Conservation (phyloP, 2,113 vertebrate species). For the Bothrops jararaca region DNA sequence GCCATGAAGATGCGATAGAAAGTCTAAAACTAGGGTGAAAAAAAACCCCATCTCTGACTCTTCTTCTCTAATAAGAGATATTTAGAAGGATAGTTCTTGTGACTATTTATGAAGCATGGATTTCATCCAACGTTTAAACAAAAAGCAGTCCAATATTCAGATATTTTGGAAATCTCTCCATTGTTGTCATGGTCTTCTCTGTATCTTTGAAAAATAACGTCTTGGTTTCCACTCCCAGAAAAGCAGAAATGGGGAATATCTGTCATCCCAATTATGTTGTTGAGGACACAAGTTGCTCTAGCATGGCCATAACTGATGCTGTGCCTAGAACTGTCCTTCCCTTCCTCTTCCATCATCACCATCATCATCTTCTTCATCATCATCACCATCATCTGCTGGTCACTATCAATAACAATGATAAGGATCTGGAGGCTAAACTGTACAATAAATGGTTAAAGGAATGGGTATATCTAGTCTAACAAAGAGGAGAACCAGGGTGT, state of each 20-base stretch:
- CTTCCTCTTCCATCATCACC: too few species aligned
- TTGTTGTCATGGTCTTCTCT: background rate
- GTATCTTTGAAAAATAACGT: background rate
- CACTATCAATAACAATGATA: background rate
- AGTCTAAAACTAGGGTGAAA: background rate
- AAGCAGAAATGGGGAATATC: background rate
- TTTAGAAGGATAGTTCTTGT: background rate
- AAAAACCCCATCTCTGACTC: background rate
- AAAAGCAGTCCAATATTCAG: background rate
- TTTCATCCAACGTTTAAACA: background rate
- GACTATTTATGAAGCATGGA: background rate
- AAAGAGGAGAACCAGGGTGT: background rate
- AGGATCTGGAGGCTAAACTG: background rate
- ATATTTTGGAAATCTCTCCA: background rate
- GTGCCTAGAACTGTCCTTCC: background rate
- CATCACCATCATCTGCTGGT: background rate
- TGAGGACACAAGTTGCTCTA: background rate
- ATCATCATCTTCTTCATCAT: too few species aligned
- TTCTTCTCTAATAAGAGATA: background rate
- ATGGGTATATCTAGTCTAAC: background rate
- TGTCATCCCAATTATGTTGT: background rate
- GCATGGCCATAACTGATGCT: background rate
- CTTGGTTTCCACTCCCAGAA: background rate
- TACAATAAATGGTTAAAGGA: background rate
- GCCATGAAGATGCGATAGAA: background rate